phyloP scores from a whole-genome alignment of 2,888 invertebrate genomes.

The Diloba caeruleocephala region DNA sequence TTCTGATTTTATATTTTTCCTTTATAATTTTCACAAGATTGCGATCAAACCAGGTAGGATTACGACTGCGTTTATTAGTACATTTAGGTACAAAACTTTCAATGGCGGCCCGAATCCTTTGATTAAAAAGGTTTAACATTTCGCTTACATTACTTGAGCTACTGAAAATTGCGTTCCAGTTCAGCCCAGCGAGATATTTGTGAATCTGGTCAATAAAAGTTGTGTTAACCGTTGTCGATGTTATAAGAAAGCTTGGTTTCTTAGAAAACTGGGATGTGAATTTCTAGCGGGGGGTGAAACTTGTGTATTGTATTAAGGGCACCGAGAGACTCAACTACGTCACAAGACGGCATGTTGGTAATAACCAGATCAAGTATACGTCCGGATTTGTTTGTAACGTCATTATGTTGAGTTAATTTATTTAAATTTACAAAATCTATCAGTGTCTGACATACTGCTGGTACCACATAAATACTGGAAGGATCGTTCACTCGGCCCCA shows the following conservation, averaged over 20 bases:
- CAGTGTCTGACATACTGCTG: neutral
- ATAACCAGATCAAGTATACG: slow-evolving; percentile 9
- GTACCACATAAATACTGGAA: too few species aligned
- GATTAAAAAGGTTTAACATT: slow-evolving; percentile 1
- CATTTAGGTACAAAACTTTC: neutral
- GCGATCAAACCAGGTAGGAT: slow-evolving; percentile 1
- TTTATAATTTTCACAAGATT: neutral
- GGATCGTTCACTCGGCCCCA: neutral
- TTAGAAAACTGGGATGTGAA: neutral
- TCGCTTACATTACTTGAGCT: neutral
- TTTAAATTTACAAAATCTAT: slow-evolving; percentile 1
- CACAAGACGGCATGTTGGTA: neutral
- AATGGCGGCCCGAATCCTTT: neutral
- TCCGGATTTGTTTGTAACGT: neutral
- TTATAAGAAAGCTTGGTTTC: slow-evolving; percentile 4
- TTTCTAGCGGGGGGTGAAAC: slow-evolving; percentile 10
- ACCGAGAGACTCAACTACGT: neutral
- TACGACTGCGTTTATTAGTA: neutral
- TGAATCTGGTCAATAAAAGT: slow-evolving; percentile 7
- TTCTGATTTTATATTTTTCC: neutral
- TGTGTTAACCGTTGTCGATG: neutral
- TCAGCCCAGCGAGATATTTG: neutral
- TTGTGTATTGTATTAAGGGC: neutral
- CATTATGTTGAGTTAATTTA: neutral
- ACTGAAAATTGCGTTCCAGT: slow-evolving; percentile 2